Conservation (phyloP, 2,797 vertebrate species). For the Zalophus californianus region DNA sequence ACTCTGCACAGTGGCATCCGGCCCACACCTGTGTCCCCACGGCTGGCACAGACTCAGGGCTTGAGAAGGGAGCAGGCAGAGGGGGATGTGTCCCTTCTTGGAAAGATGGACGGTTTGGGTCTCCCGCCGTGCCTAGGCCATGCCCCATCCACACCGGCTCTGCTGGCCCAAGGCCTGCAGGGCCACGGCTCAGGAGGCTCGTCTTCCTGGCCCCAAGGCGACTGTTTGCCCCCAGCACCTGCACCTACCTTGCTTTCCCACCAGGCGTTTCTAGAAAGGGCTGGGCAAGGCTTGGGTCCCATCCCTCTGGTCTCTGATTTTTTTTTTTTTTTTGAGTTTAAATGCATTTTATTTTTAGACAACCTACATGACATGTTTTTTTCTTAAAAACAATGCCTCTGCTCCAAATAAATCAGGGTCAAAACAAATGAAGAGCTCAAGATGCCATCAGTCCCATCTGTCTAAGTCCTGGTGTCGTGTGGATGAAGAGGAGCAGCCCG, state of each 20-base stretch:
- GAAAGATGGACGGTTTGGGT: background rate
- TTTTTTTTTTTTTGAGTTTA: too few relatives aligned
- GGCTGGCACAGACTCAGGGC: background rate
- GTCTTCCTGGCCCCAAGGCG: rapidly evolving
- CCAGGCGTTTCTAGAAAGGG: background rate
- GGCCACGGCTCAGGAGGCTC: background rate
- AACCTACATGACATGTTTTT: too few relatives aligned
- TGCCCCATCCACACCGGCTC: background rate
- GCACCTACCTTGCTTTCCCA: background rate
- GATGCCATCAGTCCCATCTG: too few relatives aligned
- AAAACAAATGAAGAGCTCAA: too few relatives aligned
- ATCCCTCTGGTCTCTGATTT: background rate
- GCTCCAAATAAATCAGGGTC: too few relatives aligned
- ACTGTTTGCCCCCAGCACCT: background rate
- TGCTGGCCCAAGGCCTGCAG: background rate
- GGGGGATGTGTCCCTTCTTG: background rate
- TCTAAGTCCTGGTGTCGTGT: too few relatives aligned
- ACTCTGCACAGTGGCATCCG: background rate
- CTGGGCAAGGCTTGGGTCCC: background rate
- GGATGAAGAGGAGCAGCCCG: too few relatives aligned
- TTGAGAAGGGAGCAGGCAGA: background rate
- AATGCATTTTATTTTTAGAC: too few relatives aligned
- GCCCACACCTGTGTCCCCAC: background rate
- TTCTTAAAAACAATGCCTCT: too few relatives aligned
- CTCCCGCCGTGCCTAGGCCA: too few relatives aligned